phyloP scores from a whole-genome alignment of 2,113 vertebrate genomes.

The Ageneiosus marmoratus region DNA sequence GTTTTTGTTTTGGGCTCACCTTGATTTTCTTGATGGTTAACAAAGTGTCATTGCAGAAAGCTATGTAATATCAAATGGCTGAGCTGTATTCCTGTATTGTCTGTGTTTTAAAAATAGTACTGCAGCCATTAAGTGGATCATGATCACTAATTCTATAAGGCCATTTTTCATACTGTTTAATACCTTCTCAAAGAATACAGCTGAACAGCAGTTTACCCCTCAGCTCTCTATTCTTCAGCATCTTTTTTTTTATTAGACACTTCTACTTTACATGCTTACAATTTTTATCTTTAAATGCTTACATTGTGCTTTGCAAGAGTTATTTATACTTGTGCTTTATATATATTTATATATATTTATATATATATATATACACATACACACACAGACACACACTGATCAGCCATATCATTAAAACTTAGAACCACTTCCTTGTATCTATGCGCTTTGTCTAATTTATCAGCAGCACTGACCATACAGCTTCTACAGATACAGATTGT shows the following conservation, averaged over 20 bases:
- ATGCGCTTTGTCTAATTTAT: no score
- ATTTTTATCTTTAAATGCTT: not conserved
- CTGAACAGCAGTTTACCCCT: not conserved
- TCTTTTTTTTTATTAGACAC: not conserved
- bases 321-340: no score
- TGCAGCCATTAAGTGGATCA: not conserved
- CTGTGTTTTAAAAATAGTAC: not conserved
- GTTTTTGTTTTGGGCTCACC: not conserved
- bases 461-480: no score
- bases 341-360: no score
- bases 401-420: no score
- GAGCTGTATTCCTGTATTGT: not conserved
- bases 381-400: no score
- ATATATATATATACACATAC: no score
- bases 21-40: not conserved
- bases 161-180: not conserved
- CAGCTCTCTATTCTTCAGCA: not conserved
- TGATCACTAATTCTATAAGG: not conserved
- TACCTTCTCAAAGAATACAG: slow-evolving; percentile 13
- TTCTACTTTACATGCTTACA: not conserved
- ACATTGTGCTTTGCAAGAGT: not conserved
- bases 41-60: not conserved
- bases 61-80: not conserved
- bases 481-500: no score
- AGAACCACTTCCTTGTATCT: no score